Evolutionary conservation across 2,113 vertebrate species (phyloP), one percentile per base, ranked within the genome.

Genomic region (Dolichallabes microphthalmus): DNA sequence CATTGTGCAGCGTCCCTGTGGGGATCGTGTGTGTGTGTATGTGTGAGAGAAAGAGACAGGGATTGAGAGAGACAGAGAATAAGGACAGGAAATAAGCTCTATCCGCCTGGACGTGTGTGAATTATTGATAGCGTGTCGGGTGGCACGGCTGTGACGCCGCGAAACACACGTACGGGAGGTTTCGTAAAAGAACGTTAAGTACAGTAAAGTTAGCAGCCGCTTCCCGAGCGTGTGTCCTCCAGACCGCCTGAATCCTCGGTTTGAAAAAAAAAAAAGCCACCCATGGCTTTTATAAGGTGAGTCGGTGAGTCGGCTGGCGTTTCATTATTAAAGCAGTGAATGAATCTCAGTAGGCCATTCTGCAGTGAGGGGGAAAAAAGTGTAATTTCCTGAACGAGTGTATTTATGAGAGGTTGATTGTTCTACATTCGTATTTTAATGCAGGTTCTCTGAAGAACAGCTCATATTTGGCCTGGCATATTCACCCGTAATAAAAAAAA

Each of bases 101-200:
- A 76, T 76, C 75, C 55, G 60, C 27, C n/a, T 39, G 63, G 32
- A 19, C 0, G 10, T 45, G 32, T 69, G 76, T 92, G 64, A 87
- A 86, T 88, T 86, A 86, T 88, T 76, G 68, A 90, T 76, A n/a
- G 78, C n/a, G 55, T 80, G 78, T 80, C 85, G 22, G 15, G 76
- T 69, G 52, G 50, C 88, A 83, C 87, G 68, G 85, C 78, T 82
- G 58, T 90, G 60, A 83, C 17, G 60, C 84, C 80, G 78, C 85
- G 60, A 86, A 85, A 83, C 87, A 85, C 80, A 74, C 50, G 77
- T 84, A 84, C 20, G 32, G 66, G 71, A 78, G 25, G 76, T 77
- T 75, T 45, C 80, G 75, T 63, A 39, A 64, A 64, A 81, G 30
- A 78, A 22, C 2, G n/a, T 35, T 35, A 35, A 35, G 32, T 35